phyloP scores from a whole-genome alignment of 2,888 invertebrate species.

The Myopa testacea region DNA sequence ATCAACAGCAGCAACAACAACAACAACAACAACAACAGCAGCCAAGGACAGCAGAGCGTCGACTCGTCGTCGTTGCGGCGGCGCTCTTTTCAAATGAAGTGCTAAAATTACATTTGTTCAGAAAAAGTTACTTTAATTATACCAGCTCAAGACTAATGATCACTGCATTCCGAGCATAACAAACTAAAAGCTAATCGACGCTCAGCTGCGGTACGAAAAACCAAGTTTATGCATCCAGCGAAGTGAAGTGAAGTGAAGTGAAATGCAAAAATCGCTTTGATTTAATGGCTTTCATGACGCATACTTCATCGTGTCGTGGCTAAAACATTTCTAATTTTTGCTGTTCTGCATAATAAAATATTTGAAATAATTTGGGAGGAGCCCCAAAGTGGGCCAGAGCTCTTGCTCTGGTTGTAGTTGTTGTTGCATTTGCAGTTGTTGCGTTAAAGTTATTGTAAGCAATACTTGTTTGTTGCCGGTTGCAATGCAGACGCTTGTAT shows the following conservation, averaged over 20 bases:
- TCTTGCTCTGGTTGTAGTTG: neutral
- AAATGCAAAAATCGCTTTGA: neutral
- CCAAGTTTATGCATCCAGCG: neutral
- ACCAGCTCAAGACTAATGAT: slow-evolving; percentile 14
- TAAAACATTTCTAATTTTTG: neutral
- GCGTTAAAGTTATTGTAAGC: neutral
- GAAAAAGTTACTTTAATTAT: neutral
- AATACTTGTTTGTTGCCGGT: neutral
- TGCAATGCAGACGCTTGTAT: too few species aligned
- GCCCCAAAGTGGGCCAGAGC: neutral
- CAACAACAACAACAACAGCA: slow-evolving; percentile 9
- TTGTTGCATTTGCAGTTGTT: slow-evolving; percentile 2
- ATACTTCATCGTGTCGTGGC: neutral
- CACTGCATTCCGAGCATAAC: slow-evolving; percentile 23
- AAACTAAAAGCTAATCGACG: slow-evolving; percentile 6
- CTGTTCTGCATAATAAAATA: slow-evolving; percentile 3
- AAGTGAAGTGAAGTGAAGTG: neutral
- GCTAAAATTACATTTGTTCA: neutral
- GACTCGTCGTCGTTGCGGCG: neutral
- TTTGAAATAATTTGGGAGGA: slow-evolving; percentile 15
- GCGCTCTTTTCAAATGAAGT: neutral
- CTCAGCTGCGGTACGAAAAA: neutral
- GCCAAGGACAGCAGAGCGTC: slow-evolving; percentile 26
- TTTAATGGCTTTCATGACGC: slow-evolving; percentile 14
- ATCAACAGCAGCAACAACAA: neutral